phyloP scores from a whole-genome alignment of 2,888 invertebrate genomes.

The Ceriagrion tenellum region DNA sequence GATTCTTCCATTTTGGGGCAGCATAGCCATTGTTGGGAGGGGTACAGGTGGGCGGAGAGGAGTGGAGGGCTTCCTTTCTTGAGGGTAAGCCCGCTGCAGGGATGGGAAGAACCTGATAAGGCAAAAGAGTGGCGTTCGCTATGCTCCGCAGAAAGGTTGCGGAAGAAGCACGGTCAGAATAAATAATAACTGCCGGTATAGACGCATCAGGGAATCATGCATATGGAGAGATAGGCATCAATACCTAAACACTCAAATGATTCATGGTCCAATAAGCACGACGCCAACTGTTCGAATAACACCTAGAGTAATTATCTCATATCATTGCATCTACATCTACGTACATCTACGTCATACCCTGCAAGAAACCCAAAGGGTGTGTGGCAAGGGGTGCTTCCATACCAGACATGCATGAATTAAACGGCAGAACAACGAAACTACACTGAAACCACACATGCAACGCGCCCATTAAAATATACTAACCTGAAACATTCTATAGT shows the following conservation, averaged over 20 bases:
- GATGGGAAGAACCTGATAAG: background rate
- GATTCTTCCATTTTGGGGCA: background rate
- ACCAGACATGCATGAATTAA: no score
- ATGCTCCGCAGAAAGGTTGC: background rate
- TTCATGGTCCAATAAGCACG: background rate
- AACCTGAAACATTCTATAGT: no score
- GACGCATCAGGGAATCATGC: background rate
- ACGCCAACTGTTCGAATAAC: background rate
- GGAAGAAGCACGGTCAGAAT: background rate
- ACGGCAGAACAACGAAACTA: no score
- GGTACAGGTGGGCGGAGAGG: background rate
- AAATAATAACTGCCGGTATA: background rate
- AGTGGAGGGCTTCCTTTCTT: background rate
- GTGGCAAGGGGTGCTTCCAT: no score
- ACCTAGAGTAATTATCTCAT: background rate
- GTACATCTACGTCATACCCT: no score
- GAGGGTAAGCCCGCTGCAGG: background rate
- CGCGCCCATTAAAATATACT: no score
- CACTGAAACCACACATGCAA: no score
- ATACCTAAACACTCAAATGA: background rate
- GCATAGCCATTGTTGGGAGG: background rate
- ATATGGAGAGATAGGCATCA: background rate
- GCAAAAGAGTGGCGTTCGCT: background rate
- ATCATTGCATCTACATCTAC: no score
- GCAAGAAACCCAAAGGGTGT: no score